phyloP scores from a whole-genome alignment of 2,888 invertebrate species.

The Drosophila pseudotalamancana region DNA sequence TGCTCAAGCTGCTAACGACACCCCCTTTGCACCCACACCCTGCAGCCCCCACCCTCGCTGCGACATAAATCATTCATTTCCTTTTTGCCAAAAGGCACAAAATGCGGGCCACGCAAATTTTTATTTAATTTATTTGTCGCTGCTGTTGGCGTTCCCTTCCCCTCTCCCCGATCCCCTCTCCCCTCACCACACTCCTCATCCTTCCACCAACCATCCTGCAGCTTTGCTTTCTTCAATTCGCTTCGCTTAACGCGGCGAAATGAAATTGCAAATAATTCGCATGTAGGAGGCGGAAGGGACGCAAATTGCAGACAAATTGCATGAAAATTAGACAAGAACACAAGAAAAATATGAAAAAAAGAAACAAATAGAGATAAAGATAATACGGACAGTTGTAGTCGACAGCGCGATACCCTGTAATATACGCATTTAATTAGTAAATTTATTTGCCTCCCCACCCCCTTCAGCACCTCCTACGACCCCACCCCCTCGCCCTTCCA shows the following conservation, averaged over 20 bases:
- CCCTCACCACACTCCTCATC: background rate
- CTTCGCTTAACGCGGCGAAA: conserved; percentile 27
- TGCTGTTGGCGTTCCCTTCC: conserved; percentile 28
- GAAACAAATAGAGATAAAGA: background rate
- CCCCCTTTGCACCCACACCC: background rate
- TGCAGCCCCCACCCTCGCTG: background rate
- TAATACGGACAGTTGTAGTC: background rate
- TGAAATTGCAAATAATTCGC: conserved; percentile 60
- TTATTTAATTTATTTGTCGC: conserved; percentile 60
- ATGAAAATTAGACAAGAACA: conserved; percentile 43
- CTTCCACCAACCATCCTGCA: no score
- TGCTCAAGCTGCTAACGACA: background rate
- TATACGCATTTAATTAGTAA: no score
- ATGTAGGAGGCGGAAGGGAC: conserved; percentile 49
- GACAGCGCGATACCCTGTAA: background rate
- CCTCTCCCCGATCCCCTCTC: background rate
- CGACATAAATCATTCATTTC: conserved; percentile 69
- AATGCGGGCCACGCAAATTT: conserved; percentile 42
- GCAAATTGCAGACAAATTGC: conserved; percentile 69
- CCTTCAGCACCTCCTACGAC: no score
- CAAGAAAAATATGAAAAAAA: background rate
- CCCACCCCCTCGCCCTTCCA: no score
- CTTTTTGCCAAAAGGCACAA: conserved; percentile 38
- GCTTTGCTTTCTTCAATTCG: conserved; percentile 42
- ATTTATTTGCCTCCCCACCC: no score